Conservation (phyloP, 2,797 vertebrate genomes). For the Pampus argenteus region DNA sequence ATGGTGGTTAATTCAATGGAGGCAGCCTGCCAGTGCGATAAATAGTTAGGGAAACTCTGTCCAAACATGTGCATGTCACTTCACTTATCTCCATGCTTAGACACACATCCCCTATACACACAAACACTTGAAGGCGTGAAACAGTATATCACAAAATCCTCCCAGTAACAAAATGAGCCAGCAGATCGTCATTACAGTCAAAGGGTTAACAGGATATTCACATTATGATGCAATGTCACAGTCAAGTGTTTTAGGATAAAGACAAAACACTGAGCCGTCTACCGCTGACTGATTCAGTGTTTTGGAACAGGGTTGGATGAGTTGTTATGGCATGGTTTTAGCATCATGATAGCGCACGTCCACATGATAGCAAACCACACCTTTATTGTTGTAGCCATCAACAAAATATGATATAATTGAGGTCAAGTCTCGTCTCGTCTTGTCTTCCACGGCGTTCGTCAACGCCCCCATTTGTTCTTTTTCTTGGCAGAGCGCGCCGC, state of each 20-base stretch:
- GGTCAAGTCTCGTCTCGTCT: constrained; percentile 54
- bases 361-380: constrained; percentile 21
- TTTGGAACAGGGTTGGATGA: neutral
- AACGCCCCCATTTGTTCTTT: constrained; percentile 53
- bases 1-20: neutral
- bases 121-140: too few relatives aligned
- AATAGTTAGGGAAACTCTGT: neutral
- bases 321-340: neutral
- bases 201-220: neutral
- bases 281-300: neutral
- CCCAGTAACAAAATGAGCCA: neutral
- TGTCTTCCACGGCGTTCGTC: constrained; percentile 32
- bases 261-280: neutral
- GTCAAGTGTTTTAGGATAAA: neutral
- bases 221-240: neutral
- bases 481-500: constrained; percentile 36
- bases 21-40: too few relatives aligned
- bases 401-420: constrained; percentile 30
- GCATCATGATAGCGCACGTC: neutral
- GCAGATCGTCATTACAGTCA: neutral
- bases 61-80: neutral
- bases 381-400: constrained; percentile 21
- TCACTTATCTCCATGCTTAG: neutral
- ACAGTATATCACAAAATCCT: neutral
- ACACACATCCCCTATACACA: neutral